Conservation (phyloP, 2,113 vertebrate species). For the Vombatus ursinus region DNA sequence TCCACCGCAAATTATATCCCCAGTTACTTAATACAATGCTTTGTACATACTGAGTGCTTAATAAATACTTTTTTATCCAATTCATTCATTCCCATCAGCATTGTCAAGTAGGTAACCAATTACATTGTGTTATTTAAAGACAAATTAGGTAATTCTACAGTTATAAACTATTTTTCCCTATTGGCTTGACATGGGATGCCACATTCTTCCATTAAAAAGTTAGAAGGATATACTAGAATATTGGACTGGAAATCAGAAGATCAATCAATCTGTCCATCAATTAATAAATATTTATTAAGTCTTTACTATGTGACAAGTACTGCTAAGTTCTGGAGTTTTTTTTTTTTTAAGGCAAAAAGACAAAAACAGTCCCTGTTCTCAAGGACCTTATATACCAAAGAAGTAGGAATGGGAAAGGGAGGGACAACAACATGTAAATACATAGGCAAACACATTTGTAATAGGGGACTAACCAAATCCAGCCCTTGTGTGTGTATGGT, state of each 20-base stretch:
- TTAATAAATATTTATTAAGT: neutral
- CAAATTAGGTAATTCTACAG: neutral
- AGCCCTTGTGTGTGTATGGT: too few species aligned
- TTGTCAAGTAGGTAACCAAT: neutral
- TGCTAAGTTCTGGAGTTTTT: too few species aligned
- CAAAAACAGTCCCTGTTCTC: neutral
- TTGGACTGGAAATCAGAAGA: too few species aligned
- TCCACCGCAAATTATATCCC: neutral
- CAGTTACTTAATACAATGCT: neutral
- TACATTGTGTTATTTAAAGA: neutral
- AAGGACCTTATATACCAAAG: neutral
- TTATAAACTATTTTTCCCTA: neutral
- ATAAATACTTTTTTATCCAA: neutral
- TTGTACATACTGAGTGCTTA: neutral
- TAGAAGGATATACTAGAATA: neutral
- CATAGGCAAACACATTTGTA: neutral
- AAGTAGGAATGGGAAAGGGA: neutral
- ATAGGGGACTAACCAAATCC: too few species aligned
- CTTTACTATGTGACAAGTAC: neutral
- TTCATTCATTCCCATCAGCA: neutral
- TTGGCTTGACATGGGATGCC: neutral
- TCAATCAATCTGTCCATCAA: neutral
- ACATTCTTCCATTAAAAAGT: neutral
- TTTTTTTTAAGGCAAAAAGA: too few species aligned
- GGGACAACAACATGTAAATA: neutral